Conservation (phyloP, 2,113 vertebrate species). For the Bubo bubo region DNA sequence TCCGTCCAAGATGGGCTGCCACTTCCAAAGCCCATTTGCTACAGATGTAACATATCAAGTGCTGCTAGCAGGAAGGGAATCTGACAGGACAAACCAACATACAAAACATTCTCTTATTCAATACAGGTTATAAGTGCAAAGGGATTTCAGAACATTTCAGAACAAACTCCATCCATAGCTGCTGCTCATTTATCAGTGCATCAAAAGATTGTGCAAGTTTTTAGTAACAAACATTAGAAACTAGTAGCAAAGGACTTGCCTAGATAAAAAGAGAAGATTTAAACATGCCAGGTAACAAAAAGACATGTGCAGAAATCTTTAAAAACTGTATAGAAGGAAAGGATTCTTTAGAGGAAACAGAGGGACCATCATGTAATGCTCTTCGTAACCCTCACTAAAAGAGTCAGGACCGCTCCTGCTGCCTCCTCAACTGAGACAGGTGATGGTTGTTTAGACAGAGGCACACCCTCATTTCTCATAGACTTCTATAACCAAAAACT, state of each 20-base stretch:
- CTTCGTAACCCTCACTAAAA: background rate
- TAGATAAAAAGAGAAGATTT: conserved; percentile 77
- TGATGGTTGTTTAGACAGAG: background rate
- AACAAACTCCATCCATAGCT: conserved; percentile 66
- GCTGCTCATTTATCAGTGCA: conserved; percentile 65
- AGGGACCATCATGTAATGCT: conserved; percentile 20
- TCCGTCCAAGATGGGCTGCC: conserved; percentile 24
- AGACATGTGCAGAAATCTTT: conserved; percentile 72
- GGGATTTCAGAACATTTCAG: conserved; percentile 68
- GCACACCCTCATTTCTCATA: background rate
- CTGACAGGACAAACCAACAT: conserved; percentile 58
- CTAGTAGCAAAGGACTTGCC: conserved; percentile 71
- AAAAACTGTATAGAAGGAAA: conserved; percentile 79
- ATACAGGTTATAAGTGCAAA: conserved; percentile 57
- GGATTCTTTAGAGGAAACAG: conserved; percentile 66
- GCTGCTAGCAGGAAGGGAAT: conserved; percentile 45
- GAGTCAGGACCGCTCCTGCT: background rate
- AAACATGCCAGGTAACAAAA: conserved; percentile 81
- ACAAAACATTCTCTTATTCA: conserved; percentile 63
- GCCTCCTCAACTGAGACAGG: conserved; percentile 30
- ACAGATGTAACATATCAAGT: conserved; percentile 2
- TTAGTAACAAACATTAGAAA: conserved; percentile 76
- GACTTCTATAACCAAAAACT: background rate
- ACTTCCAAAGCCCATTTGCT: conserved; percentile 23
- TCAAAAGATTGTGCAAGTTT: conserved; percentile 70